Percentiles rank a stretch among this genome's conserved stretches.
phyloP scores from a whole-genome alignment of 2,113 vertebrate genomes.

The Epinephelus lanceolatus region DNA sequence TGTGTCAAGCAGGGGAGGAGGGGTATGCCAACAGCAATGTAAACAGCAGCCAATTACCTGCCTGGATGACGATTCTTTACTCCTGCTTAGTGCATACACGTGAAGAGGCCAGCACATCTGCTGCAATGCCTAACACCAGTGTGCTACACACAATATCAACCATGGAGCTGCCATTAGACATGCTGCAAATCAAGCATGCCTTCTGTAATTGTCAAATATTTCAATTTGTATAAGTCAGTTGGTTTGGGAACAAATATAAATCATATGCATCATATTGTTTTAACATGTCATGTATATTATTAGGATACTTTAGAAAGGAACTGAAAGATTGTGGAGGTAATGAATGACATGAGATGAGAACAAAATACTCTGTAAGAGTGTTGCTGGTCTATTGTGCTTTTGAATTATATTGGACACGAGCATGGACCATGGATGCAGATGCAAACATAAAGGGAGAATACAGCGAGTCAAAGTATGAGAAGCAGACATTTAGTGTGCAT shows the following conservation, averaged over 20 bases:
- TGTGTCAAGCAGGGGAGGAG: conserved; percentile 70
- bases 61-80: conserved; percentile 75
- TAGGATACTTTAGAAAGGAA: neutral
- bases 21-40: conserved; percentile 65
- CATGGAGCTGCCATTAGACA: conserved; percentile 27
- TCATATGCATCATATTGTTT: neutral
- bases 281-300: neutral
- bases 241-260: neutral
- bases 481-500: neutral
- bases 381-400: neutral
- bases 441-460: neutral
- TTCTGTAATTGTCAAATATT: neutral
- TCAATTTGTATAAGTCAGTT: neutral
- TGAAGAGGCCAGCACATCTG: conserved; percentile 63
- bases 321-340: neutral
- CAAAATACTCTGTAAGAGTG: neutral
- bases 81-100: conserved; percentile 53
- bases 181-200: neutral
- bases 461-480: neutral
- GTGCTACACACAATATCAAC: conserved; percentile 21
- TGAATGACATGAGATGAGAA: neutral
- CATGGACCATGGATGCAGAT: neutral
- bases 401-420: neutral
- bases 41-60: conserved; percentile 84
- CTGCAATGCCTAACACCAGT: conserved; percentile 24